A percentile compares a stretch with the other conserved stretches of the same genome.
These are phyloP conservation scores for Chlorodrepanis virens DNA, from an alignment of 2,113 vertebrate species.

Conservation along the genomic window DNA sequence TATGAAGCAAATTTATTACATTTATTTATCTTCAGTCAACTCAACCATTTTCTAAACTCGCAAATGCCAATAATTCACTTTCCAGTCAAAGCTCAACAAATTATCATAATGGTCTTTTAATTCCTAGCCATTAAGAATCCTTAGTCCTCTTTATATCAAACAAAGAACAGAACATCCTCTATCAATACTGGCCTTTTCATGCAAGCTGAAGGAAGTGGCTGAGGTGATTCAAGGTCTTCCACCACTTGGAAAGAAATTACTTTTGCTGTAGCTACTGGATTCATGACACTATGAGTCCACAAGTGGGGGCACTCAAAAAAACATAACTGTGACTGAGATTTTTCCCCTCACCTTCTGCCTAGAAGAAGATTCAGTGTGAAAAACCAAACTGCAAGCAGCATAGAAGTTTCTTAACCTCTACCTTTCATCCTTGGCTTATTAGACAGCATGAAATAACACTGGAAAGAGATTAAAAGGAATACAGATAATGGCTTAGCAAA, in stretches of 20 bases:
- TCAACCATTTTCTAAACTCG: neutral
- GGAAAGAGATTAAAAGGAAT: neutral
- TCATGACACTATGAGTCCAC: neutral
- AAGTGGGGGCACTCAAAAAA: neutral
- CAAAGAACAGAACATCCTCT: neutral
- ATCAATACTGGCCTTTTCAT: neutral
- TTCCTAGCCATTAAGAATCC: neutral
- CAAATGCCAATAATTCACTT: neutral
- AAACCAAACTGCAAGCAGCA: neutral
- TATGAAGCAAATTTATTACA: neutral
- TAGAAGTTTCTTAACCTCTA: neutral
- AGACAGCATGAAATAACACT: neutral
- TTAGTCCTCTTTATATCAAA: neutral
- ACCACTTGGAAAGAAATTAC: neutral
- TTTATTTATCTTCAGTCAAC: neutral
- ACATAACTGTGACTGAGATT: neutral
- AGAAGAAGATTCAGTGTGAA: neutral
- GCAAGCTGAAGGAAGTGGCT: neutral
- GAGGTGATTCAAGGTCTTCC: neutral
- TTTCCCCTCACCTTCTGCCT: neutral
- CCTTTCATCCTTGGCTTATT: neutral
- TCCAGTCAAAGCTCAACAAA: neutral
- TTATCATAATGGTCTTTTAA: neutral
- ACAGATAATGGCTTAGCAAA: neutral
- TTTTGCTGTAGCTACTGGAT: neutral